phyloP scores from a whole-genome alignment of 2,797 vertebrate genomes.

The Gallinago nigripennis region DNA sequence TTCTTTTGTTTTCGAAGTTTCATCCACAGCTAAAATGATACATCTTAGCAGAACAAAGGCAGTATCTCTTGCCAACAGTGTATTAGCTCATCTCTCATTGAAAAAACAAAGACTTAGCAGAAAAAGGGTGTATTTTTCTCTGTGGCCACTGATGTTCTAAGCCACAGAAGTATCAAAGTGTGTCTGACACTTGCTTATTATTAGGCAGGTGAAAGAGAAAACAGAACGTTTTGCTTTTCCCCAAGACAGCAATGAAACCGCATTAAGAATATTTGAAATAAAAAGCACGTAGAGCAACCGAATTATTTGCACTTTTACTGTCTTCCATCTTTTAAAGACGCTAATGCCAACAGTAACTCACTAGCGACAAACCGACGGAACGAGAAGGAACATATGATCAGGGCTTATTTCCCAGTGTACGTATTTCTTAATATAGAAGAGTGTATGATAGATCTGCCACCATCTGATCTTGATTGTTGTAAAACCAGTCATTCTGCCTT shows the following conservation, averaged over 20 bases:
- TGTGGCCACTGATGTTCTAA: background rate
- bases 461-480: conserved; percentile 69
- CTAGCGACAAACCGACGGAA: background rate
- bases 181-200: background rate
- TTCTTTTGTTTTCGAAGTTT: conserved; percentile 11
- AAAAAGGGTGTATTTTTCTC: conserved; percentile 21
- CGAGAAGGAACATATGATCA: conserved; percentile 32
- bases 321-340: conserved; percentile 1
- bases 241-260: background rate
- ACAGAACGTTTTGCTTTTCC: background rate
- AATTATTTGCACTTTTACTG: conserved; percentile 20
- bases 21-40: background rate
- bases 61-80: background rate
- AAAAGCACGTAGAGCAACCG: background rate
- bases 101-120: background rate
- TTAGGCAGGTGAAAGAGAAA: background rate
- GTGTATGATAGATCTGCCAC: conserved; percentile 52
- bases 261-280: background rate
- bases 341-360: conserved; percentile 27
- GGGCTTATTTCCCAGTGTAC: conserved; percentile 37
- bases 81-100: background rate
- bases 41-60: conserved; percentile 35
- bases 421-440: conserved; percentile 59
- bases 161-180: background rate
- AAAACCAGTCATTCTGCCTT: conserved; percentile 66